phyloP scores from a whole-genome alignment of 2,113 vertebrate genomes.

The Microcebus ravelobensis region DNA sequence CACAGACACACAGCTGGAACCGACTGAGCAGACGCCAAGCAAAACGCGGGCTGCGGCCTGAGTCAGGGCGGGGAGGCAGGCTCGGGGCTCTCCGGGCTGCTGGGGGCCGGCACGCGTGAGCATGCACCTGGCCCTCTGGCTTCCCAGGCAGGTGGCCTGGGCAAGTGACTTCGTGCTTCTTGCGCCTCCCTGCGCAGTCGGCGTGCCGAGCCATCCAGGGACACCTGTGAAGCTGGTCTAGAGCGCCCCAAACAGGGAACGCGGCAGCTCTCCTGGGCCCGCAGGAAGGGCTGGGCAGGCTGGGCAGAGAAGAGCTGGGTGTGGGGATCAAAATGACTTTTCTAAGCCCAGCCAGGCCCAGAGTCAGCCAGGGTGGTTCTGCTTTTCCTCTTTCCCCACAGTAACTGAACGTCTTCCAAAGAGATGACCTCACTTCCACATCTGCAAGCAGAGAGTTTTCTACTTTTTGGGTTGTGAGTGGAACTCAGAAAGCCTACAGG shows the following conservation, averaged over 20 bases:
- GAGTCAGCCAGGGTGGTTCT: slow-evolving; percentile 19
- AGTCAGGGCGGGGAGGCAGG: not conserved
- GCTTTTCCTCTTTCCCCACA: not conserved
- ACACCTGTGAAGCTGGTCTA: not conserved
- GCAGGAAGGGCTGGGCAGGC: not conserved
- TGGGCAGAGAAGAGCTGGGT: not conserved
- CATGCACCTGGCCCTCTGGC: not conserved
- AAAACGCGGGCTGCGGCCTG: not conserved
- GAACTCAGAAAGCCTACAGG: not conserved
- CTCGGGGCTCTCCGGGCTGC: not conserved
- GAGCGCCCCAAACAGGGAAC: fast-evolving
- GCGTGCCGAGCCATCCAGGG: not conserved
- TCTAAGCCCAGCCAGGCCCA: not conserved
- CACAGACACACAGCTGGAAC: not conserved
- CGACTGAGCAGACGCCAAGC: not conserved
- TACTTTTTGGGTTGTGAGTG: not conserved
- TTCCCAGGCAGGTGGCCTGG: not conserved
- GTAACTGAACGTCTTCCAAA: slow-evolving; percentile 22
- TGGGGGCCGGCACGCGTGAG: fast-evolving
- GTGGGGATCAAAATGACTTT: not conserved
- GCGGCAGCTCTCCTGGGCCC: not conserved
- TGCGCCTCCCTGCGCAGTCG: not conserved
- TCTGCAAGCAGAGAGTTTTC: not conserved
- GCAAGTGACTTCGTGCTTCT: not conserved
- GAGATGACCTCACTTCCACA: slow-evolving; percentile 20